phyloP scores from a whole-genome alignment of 2,797 vertebrate genomes.

The Hydrophis major region DNA sequence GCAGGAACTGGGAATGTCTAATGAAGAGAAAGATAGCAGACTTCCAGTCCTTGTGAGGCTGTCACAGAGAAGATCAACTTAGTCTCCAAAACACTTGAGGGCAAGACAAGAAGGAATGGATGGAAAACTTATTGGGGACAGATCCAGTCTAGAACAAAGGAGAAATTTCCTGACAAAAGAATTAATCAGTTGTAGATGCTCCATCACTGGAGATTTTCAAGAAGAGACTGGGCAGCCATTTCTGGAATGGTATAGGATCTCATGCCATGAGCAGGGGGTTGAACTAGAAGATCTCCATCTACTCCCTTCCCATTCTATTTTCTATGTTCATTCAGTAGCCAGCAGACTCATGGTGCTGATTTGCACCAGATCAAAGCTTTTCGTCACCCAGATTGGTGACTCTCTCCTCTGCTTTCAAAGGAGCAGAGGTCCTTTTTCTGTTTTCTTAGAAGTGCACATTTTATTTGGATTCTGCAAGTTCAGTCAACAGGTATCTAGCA shows the following conservation, averaged over 20 bases:
- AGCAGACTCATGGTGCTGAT: conserved; percentile 23
- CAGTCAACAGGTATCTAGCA: neutral
- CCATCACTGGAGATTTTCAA: neutral
- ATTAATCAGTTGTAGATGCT: neutral
- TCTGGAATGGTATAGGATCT: neutral
- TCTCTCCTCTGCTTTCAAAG: neutral
- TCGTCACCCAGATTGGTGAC: conserved; percentile 44
- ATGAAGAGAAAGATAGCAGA: neutral
- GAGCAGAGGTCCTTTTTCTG: neutral
- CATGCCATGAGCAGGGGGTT: neutral
- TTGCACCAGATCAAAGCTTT: conserved; percentile 50
- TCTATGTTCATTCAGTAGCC: neutral
- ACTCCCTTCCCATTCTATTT: neutral
- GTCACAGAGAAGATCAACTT: neutral
- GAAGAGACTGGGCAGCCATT: neutral
- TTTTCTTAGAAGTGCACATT: neutral
- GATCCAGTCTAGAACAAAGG: neutral
- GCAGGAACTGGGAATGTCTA: neutral
- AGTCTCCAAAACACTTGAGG: neutral
- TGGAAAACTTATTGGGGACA: neutral
- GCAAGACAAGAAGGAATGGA: neutral
- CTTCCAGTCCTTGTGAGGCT: neutral
- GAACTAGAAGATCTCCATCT: neutral
- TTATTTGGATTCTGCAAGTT: neutral
- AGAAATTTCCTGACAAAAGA: neutral